These are phyloP conservation scores for Aegotheles bennettii DNA, from an alignment of 2,113 vertebrate genomes.

Conservation along the genomic window DNA sequence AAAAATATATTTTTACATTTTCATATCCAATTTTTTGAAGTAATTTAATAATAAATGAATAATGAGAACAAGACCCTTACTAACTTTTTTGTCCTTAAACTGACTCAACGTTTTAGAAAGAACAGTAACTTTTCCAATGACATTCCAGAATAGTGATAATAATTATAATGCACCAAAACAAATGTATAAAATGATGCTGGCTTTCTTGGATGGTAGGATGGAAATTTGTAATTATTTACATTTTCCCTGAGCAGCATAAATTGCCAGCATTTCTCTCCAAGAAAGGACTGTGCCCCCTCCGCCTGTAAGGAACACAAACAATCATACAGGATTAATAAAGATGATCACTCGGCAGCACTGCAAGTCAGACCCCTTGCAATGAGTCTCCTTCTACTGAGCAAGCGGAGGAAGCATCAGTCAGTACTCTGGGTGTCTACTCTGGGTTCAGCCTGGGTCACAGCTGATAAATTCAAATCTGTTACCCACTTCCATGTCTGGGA, in stretches of 20 bases:
- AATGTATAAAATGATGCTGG: neutral
- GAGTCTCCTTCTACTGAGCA: neutral
- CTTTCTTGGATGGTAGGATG: constrained; percentile 42
- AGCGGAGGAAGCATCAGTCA: rapidly evolving
- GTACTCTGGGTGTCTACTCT: too few species aligned
- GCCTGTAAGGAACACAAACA: neutral
- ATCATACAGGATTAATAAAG: neutral
- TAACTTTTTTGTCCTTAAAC: constrained; percentile 33
- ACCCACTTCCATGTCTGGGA: neutral
- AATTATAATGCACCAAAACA: neutral
- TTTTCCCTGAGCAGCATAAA: neutral
- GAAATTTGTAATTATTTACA: constrained; percentile 40
- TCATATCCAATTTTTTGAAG: constrained; percentile 17
- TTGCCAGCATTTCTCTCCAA: neutral
- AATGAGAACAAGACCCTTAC: constrained; percentile 1
- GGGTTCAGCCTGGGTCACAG: neutral
- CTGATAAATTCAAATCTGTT: neutral
- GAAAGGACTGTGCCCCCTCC: neutral
- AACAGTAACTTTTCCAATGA: constrained; percentile 15
- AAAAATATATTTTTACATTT: constrained; percentile 26
- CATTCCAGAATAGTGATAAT: neutral
- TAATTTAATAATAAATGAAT: constrained; percentile 47
- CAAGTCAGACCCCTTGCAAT: too few species aligned
- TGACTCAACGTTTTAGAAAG: constrained; percentile 26
- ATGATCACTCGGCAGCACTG: neutral